Percentiles rank a stretch among this genome's conserved stretches.
These are phyloP conservation scores for Geopemphigus sp. DNA, from an alignment of 1,140 invertebrate species.

Conservation along the genomic window DNA sequence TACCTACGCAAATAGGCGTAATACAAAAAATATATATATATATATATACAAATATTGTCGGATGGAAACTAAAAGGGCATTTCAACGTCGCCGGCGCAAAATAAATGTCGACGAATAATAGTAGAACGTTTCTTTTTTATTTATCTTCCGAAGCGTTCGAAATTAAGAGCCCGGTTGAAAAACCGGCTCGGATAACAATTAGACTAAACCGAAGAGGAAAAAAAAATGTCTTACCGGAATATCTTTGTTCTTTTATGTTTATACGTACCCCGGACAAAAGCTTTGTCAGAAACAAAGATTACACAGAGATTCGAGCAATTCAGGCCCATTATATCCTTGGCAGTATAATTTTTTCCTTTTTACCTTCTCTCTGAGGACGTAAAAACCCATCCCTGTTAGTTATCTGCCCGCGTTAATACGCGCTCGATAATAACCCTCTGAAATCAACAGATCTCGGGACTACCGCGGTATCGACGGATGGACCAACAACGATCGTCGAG, in stretches of 20 bases:
- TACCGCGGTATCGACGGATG: no score
- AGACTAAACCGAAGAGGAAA: conserved; percentile 15
- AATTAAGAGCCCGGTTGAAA: conserved; percentile 18
- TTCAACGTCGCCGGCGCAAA: background rate
- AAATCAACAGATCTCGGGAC: background rate
- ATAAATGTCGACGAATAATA: conserved; percentile 11
- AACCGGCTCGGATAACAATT: conserved; percentile 34
- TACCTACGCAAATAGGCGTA: background rate
- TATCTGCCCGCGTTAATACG: conserved; percentile 9
- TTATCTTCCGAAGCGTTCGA: conserved; percentile 6
- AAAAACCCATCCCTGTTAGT: background rate
- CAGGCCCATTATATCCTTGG: conserved; percentile 16
- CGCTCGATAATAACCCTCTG: background rate
- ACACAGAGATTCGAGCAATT: conserved; percentile 11
- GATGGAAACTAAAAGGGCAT: conserved; percentile 3
- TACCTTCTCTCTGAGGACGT: conserved; percentile 15
- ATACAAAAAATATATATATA: no score
- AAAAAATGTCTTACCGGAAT: conserved; percentile 32
- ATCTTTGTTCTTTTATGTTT: conserved; percentile 42
- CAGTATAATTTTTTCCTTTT: conserved; percentile 7
- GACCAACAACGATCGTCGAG: no score
- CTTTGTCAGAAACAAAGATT: conserved; percentile 43
- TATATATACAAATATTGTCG: no score
- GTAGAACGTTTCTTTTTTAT: background rate
- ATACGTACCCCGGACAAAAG: conserved; percentile 16